Evolutionary conservation across 2,888 invertebrate genomes (phyloP).

Genomic region (Thereva unica): DNA sequence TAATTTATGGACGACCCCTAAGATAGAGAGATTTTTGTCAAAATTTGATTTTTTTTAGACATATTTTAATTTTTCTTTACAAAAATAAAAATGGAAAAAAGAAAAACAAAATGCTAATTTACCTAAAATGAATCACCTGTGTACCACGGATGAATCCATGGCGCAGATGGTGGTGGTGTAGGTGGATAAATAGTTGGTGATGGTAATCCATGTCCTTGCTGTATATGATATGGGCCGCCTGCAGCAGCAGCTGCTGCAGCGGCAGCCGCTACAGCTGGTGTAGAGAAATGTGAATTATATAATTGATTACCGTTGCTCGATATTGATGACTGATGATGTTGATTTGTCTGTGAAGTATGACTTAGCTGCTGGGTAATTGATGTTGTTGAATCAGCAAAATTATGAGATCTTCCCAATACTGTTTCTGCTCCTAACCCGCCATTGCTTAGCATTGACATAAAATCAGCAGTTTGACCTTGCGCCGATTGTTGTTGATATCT

Average conservation of each 20-base stretch:
- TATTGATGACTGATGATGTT: conserved; percentile 39
- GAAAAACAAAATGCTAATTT: background rate
- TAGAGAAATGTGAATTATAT: conserved; percentile 43
- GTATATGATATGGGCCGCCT: conserved; percentile 40
- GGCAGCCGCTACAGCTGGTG: conserved; percentile 43
- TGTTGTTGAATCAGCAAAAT: conserved; percentile 16
- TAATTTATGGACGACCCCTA: too few relatives aligned
- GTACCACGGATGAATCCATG: conserved; percentile 59
- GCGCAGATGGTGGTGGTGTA: conserved; percentile 58
- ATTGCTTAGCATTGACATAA: conserved; percentile 45
- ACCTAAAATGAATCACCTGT: conserved; percentile 54
- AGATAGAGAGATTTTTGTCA: too few relatives aligned
- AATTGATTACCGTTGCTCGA: conserved; percentile 31
- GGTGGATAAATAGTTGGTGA: conserved; percentile 60
- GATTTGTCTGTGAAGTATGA: conserved; percentile 5
- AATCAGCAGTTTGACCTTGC: conserved; percentile 39
- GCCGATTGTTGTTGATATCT: conserved; percentile 42
- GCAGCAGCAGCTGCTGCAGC: conserved; percentile 44
- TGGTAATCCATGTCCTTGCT: conserved; percentile 54
- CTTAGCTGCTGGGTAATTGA: conserved; percentile 1
- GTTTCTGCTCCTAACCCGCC: conserved; percentile 40
- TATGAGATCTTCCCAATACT: conserved; percentile 36
- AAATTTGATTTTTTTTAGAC: too few relatives aligned
- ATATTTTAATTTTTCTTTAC: too few relatives aligned
- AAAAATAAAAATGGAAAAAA: too few relatives aligned